Conservation (phyloP, 1,140 invertebrate species). For the Marisa cornuarietis region DNA sequence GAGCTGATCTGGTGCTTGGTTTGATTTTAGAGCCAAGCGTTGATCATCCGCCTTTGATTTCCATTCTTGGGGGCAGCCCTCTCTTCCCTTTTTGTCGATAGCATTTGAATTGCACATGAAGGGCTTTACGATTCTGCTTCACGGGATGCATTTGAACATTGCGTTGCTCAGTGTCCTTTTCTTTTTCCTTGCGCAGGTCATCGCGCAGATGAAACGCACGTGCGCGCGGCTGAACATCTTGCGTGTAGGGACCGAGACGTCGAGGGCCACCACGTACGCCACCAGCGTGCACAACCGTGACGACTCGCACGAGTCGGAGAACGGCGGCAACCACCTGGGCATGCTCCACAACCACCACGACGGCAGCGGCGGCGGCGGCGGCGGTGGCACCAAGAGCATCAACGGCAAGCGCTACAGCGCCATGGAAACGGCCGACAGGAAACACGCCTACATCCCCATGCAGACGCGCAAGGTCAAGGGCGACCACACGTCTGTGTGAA, state of each 20-base stretch:
- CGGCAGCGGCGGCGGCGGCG: background rate
- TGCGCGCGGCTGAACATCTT: constrained; percentile 11
- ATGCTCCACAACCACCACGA: background rate
- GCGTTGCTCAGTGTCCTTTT: background rate
- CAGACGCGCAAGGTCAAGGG: background rate
- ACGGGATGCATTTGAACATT: too few relatives aligned
- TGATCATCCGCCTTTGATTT: too few relatives aligned
- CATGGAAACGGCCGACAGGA: background rate
- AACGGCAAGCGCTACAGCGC: background rate
- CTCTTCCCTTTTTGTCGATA: too few relatives aligned
- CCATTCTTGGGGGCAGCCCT: too few relatives aligned
- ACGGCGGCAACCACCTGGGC: background rate
- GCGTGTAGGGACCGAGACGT: constrained; percentile 5
- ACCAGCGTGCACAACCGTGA: constrained; percentile 21
- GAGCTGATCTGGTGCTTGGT: too few relatives aligned
- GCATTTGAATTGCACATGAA: too few relatives aligned
- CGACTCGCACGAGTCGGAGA: constrained; percentile 5
- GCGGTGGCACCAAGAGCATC: background rate
- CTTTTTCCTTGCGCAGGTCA: constrained; percentile 11
- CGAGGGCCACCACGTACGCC: constrained; percentile 4
- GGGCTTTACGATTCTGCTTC: too few relatives aligned
- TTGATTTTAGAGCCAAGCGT: too few relatives aligned
- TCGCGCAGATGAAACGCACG: constrained; percentile 26
- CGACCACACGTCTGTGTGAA: too few relatives aligned
- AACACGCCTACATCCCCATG: constrained; percentile 20